These are phyloP conservation scores for Tholera decimalis DNA, from an alignment of 2,888 invertebrate species.

Conservation along the genomic window DNA sequence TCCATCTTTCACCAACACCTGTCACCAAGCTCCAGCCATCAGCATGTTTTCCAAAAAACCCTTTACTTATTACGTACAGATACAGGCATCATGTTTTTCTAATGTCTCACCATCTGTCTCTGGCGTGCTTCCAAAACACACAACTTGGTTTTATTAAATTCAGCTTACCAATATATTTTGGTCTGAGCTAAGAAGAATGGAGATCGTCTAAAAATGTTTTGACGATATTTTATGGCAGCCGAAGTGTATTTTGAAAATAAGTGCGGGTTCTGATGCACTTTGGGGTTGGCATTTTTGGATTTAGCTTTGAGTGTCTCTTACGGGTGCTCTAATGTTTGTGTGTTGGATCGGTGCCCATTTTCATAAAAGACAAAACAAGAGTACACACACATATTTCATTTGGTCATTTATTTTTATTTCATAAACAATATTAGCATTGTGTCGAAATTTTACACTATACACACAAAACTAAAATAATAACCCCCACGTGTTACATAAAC, in stretches of 20 bases:
- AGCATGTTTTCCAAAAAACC: constrained; percentile 43
- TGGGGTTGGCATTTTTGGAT: not conserved
- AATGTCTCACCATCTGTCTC: constrained; percentile 44
- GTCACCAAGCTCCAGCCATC: constrained; percentile 14
- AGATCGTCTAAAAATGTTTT: constrained; percentile 39
- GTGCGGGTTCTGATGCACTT: not conserved
- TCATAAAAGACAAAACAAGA: not conserved
- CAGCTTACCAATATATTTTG: constrained; percentile 53
- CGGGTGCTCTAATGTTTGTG: not conserved
- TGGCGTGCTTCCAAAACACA: constrained; percentile 54
- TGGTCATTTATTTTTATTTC: no score
- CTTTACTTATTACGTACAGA: constrained; percentile 42
- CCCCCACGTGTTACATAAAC: constrained; percentile 60
- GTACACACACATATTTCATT: no score
- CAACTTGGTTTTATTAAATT: constrained; percentile 60
- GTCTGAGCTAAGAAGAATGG: constrained; percentile 24
- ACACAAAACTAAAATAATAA: no score
- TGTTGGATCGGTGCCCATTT: not conserved
- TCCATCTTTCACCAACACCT: no score
- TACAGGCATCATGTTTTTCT: constrained; percentile 43
- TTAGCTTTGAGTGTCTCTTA: not conserved
- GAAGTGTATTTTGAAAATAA: constrained; percentile 21
- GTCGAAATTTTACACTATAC: no score
- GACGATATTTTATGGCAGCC: constrained; percentile 20
- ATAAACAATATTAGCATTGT: no score